These are phyloP conservation scores for Bombylius major DNA, from an alignment of 2,888 invertebrate genomes.

Conservation along the genomic window DNA sequence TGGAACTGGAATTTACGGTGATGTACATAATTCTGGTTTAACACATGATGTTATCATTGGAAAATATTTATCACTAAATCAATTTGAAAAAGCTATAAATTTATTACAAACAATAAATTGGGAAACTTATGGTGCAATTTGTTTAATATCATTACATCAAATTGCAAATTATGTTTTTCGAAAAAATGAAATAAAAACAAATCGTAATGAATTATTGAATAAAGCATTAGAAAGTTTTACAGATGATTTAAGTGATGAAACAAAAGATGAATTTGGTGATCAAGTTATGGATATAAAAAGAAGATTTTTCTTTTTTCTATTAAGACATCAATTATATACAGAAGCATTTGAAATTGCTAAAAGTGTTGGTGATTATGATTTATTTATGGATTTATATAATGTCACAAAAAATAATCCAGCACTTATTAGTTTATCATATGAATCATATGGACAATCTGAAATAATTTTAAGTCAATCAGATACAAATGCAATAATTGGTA, in stretches of 20 bases:
- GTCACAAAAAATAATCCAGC: constrained; percentile 51
- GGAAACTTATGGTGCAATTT: constrained; percentile 61
- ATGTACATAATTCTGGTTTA: constrained; percentile 39
- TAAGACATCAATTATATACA: constrained; percentile 53
- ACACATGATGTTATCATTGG: constrained; percentile 47
- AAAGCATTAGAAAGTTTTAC: constrained; percentile 72
- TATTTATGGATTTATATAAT: constrained; percentile 73
- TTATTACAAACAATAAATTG: constrained; percentile 58
- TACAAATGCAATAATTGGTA: constrained; percentile 25
- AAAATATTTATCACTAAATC: constrained; percentile 49
- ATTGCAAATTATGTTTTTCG: constrained; percentile 50
- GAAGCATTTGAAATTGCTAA: constrained; percentile 77
- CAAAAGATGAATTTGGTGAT: constrained; percentile 61
- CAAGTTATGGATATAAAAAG: constrained; percentile 71
- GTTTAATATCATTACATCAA: constrained; percentile 60
- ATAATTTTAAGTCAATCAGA: constrained; percentile 28
- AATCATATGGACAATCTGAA: constrained; percentile 57
- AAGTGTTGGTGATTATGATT: constrained; percentile 73
- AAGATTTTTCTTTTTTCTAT: constrained; percentile 73
- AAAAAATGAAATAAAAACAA: constrained; percentile 26
- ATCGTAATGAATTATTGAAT: constrained; percentile 46
- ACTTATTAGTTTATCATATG: constrained; percentile 47
- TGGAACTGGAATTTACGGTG: constrained; percentile 36
- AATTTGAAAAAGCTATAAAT: constrained; percentile 56
- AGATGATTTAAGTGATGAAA: constrained; percentile 49